Evolutionary conservation across 2,888 invertebrate genomes (phyloP), one percentile per base, ranked within the genome.

Genomic region (Rambutsinella grinnellia): DNA sequence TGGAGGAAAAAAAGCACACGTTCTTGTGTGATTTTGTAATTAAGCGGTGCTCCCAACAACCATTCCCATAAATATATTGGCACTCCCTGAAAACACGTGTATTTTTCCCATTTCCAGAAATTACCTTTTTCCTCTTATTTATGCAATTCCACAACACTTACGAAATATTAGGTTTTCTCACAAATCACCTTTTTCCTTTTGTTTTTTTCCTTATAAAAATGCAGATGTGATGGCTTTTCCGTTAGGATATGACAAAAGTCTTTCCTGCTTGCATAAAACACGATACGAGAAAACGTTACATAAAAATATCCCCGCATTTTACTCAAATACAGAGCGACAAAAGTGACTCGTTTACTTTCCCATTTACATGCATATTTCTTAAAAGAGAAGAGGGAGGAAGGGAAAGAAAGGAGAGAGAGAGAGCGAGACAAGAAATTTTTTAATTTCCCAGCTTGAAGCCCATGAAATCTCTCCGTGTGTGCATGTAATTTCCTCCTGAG

Each of bases 401-500:
- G 21, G 3, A 51, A 21, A 19, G 21, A n/a, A 51, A 51, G 19
- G 23, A 19, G 54, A 23, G 44, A 36, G 8, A 23, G 10, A 19
- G 24, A 28, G 58, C n/a, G 58, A 26, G 10, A 60, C 21, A 26
- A 60, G 21, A 47, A 57, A 26, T n/a, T 57, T 63, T 66, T 54
- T 66, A 66, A 66, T 66, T 54, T 66, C 66, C 66, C 44, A 46
- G 66, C 65, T 51, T 65, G 56, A 66, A 66, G 56, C 66, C 66
- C 66, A 66, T 66, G 66, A 66, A 66, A 66, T 66, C 54, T 66
- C 66, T 66, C 53, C 66, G 46, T 27, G n/a, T 27, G n/a, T 66
- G 56, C 21, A 36, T 66, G 66, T 56, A 66, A 66, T 66, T 66
- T 66, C 56, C 66, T 56, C 66, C 53, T 44, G 66, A 54, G 66